Percentiles rank a stretch among this genome's conserved stretches.
Conservation (phyloP, 64 coral and sea anemone species). For the Montipora foliosa region DNA sequence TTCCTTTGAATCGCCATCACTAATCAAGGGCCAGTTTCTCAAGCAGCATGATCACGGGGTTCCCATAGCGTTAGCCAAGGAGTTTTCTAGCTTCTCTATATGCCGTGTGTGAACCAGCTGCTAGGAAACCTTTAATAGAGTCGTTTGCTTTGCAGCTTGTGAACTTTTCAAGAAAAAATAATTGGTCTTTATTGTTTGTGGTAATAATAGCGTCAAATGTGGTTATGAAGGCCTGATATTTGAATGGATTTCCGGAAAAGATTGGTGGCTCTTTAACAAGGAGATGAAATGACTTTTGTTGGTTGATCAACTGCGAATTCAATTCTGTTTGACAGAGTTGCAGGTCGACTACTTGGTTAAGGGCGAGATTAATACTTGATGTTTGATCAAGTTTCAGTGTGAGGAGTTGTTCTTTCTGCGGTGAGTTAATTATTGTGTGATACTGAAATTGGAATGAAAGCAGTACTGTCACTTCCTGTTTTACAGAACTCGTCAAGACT, state of each 20-base stretch:
- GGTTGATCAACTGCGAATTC: neutral
- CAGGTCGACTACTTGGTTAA: neutral
- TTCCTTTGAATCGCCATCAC: neutral
- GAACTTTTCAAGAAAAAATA: neutral
- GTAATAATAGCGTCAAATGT: neutral
- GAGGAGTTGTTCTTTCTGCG: neutral
- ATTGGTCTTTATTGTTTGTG: neutral
- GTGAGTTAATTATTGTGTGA: neutral
- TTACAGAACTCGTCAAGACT: neutral
- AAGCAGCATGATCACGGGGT: neutral
- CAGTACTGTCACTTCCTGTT: neutral
- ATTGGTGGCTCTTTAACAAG: neutral
- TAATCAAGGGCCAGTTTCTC: neutral
- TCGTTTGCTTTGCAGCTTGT: neutral
- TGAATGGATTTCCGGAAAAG: neutral
- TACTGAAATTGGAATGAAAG: neutral
- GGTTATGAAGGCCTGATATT: neutral
- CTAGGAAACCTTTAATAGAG: neutral
- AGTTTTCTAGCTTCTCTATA: neutral
- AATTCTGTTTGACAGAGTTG: slow-evolving; percentile 20
- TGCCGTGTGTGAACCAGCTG: neutral
- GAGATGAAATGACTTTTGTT: neutral
- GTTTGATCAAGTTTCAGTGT: neutral
- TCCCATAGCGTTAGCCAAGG: neutral
- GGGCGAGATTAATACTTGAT: neutral